Percentiles rank a stretch among this genome's conserved stretches.
These are phyloP conservation scores for Tiliqua scincoides DNA, from an alignment of 2,113 vertebrate species.

Conservation along the genomic window DNA sequence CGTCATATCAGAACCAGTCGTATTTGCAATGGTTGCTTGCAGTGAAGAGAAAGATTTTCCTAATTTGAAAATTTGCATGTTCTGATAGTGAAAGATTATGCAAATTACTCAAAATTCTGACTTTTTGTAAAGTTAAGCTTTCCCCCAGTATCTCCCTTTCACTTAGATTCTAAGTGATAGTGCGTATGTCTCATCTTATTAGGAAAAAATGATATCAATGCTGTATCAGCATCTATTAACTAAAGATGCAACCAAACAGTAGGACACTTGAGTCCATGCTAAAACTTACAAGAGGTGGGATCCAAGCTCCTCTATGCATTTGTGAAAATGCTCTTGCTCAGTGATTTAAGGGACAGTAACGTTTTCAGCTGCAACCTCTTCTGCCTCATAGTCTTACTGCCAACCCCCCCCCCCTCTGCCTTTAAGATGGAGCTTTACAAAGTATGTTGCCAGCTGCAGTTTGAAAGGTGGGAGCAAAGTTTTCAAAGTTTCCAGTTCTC, in stretches of 20 bases:
- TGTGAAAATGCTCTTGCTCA: too few species aligned
- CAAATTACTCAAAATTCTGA: neutral
- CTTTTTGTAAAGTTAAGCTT: neutral
- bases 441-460: too few species aligned
- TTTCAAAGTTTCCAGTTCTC: neutral
- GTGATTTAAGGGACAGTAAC: too few species aligned
- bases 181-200: neutral
- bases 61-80: neutral
- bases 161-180: neutral
- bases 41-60: neutral
- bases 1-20: too few species aligned
- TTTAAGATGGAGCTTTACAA: too few species aligned
- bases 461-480: too few species aligned
- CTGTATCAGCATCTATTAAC: neutral
- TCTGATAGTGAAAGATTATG: neutral
- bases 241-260: neutral
- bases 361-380: too few species aligned
- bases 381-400: too few species aligned
- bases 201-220: neutral
- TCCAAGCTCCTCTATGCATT: too few species aligned
- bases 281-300: neutral
- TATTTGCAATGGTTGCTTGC: neutral
- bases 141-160: neutral
- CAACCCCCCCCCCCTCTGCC: too few species aligned
- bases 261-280: neutral